Percentiles rank a stretch among this genome's conserved stretches.
phyloP scores from a whole-genome alignment of 2,797 vertebrate genomes.

The Lateolabrax maculatus region DNA sequence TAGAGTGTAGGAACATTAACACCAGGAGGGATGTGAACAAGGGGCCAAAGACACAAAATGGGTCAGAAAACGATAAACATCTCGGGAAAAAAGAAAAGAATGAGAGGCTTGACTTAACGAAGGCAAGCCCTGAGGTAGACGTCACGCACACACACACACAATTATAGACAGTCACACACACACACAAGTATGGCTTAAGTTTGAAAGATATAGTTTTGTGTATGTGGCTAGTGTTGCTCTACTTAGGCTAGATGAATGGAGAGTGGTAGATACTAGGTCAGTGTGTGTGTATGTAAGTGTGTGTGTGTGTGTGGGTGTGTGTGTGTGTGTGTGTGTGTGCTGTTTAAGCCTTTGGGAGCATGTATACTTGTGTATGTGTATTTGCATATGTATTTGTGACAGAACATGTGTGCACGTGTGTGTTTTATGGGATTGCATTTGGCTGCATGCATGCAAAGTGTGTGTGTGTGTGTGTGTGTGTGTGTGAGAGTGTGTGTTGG shows the following conservation, averaged over 20 bases:
- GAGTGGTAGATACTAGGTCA: slow-evolving; percentile 75
- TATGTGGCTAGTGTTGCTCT: slow-evolving; percentile 80
- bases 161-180: slow-evolving; percentile 27
- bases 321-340: slow-evolving; percentile 42
- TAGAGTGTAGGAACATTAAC: slow-evolving; percentile 69
- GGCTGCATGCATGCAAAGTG: slow-evolving; percentile 40
- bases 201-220: slow-evolving; percentile 74
- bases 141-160: slow-evolving; percentile 37
- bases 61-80: slow-evolving; percentile 84
- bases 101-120: slow-evolving; percentile 54
- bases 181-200: slow-evolving; percentile 49
- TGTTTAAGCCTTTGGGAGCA: slow-evolving; percentile 64
- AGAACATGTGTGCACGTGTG: slow-evolving; percentile 35
- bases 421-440: slow-evolving; percentile 43
- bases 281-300: slow-evolving; percentile 46
- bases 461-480: slow-evolving; percentile 8
- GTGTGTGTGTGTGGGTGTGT: slow-evolving; percentile 29
- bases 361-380: slow-evolving; percentile 49
- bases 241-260: slow-evolving; percentile 83
- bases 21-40: slow-evolving; percentile 71
- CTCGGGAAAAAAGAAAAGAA: slow-evolving; percentile 52
- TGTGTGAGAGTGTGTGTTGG: slow-evolving; percentile 57
- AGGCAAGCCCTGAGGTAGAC: slow-evolving; percentile 68
- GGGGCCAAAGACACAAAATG: slow-evolving; percentile 80
- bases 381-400: slow-evolving; percentile 69